Evolutionary conservation across 2,113 vertebrate species (phyloP).

Genomic region (Penelope pileata): DNA sequence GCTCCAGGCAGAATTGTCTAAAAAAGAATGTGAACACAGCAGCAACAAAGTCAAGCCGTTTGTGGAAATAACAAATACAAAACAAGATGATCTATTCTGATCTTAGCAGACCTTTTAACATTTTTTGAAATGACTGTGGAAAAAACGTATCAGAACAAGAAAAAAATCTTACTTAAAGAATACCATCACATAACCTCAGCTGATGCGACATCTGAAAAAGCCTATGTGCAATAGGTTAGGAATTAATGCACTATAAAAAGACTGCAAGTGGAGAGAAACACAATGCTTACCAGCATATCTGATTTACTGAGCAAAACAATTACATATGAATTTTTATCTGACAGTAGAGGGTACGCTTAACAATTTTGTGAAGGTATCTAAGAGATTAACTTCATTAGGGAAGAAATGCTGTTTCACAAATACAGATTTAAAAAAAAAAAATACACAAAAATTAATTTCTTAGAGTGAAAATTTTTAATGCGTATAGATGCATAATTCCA

Average conservation of each 20-base stretch:
- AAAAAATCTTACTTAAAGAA: neutral
- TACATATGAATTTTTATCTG: neutral
- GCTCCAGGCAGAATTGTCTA: constrained; percentile 98
- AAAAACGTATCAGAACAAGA: neutral
- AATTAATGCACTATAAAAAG: neutral
- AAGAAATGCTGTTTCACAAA: neutral
- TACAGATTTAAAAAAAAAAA: neutral
- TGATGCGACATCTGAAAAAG: neutral
- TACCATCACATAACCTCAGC: neutral
- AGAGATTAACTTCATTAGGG: neutral
- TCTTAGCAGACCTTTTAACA: neutral
- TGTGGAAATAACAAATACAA: neutral
- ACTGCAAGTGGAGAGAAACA: neutral
- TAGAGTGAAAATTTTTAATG: neutral
- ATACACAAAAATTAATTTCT: neutral
- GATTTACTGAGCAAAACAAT: neutral
- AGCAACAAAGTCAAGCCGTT: constrained; percentile 13
- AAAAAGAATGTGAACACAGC: constrained; percentile 59
- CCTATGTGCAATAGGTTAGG: neutral
- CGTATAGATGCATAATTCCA: neutral
- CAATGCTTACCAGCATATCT: neutral
- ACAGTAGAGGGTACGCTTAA: neutral
- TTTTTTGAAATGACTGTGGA: neutral
- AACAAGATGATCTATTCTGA: neutral
- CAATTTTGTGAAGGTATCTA: neutral